Evolutionary conservation across 2,888 invertebrate genomes (phyloP).

Genomic region (Horisme vitalbata): DNA sequence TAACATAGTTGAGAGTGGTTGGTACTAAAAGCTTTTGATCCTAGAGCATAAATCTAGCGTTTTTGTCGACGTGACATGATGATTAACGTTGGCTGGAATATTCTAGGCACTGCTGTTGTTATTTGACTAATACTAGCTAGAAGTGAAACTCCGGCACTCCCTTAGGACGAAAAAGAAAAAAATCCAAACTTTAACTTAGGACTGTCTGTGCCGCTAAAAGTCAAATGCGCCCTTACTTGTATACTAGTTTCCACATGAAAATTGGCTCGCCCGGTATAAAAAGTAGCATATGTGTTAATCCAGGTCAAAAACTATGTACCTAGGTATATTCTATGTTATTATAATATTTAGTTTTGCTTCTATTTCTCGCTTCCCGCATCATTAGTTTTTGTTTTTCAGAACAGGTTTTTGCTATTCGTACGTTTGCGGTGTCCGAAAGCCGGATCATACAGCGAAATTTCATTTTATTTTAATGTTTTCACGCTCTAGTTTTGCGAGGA

Average conservation of each 20-base stretch:
- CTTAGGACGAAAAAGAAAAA: too few relatives aligned
- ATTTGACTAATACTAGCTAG: not conserved
- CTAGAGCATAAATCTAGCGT: conserved; percentile 10
- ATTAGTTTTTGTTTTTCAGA: not conserved
- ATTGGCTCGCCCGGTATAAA: too few relatives aligned
- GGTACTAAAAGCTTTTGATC: conserved; percentile 15
- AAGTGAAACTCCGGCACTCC: not conserved
- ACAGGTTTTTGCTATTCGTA: not conserved
- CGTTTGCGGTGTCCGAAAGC: conserved; percentile 8
- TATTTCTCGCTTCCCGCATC: not conserved
- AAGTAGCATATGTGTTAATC: too few relatives aligned
- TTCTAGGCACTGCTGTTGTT: conserved; percentile 11
- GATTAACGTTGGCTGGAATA: conserved; percentile 13
- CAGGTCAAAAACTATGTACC: too few relatives aligned
- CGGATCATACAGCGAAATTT: conserved; percentile 3
- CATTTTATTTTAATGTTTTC: conserved; percentile 13
- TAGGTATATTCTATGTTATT: too few relatives aligned
- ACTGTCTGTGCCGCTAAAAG: too few relatives aligned
- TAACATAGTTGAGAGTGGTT: not conserved
- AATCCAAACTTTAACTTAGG: too few relatives aligned
- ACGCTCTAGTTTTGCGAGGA: not conserved
- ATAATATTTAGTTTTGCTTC: too few relatives aligned
- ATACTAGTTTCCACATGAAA: too few relatives aligned
- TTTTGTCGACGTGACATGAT: conserved; percentile 9
- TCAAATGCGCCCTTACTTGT: too few relatives aligned